Evolutionary conservation across 2,797 vertebrate genomes (phyloP).

Genomic region (Chromobotia macracanthus): DNA sequence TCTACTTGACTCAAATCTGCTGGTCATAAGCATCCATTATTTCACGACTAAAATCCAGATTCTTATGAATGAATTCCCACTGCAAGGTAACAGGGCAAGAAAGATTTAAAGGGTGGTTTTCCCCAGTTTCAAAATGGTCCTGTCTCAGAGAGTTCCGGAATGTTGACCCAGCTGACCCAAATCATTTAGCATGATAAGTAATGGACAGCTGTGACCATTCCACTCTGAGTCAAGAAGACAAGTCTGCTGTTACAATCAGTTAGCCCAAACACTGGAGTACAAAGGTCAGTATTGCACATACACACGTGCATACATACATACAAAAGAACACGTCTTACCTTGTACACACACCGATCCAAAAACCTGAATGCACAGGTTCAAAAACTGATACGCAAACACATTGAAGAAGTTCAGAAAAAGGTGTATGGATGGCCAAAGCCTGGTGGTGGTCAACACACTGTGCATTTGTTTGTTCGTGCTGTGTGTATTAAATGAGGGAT

Average conservation of each 20-base stretch:
- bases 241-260: conserved; percentile 53
- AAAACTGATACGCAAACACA: background rate
- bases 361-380: background rate
- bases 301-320: background rate
- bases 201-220: conserved; percentile 58
- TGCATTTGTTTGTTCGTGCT: conserved; percentile 37
- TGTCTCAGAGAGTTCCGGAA: conserved; percentile 58
- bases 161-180: conserved; percentile 56
- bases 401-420: background rate
- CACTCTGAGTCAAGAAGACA: conserved; percentile 42
- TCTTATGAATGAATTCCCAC: background rate
- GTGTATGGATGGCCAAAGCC: background rate
- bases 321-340: background rate
- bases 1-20: background rate
- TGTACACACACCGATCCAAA: conserved; percentile 7
- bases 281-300: conserved; percentile 29
- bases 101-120: conserved; percentile 38
- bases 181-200: conserved; percentile 58
- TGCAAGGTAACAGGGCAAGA: conserved; percentile 6
- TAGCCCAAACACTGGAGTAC: conserved; percentile 44
- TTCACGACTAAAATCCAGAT: conserved; percentile 2
- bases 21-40: conserved; percentile 19
- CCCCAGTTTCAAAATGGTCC: conserved; percentile 28
- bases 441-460: conserved; percentile 24
- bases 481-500: conserved; percentile 16